Evolutionary conservation across 2,113 vertebrate genomes (phyloP), one percentile per base, ranked within the genome.

Genomic region (Alectura lathami): DNA sequence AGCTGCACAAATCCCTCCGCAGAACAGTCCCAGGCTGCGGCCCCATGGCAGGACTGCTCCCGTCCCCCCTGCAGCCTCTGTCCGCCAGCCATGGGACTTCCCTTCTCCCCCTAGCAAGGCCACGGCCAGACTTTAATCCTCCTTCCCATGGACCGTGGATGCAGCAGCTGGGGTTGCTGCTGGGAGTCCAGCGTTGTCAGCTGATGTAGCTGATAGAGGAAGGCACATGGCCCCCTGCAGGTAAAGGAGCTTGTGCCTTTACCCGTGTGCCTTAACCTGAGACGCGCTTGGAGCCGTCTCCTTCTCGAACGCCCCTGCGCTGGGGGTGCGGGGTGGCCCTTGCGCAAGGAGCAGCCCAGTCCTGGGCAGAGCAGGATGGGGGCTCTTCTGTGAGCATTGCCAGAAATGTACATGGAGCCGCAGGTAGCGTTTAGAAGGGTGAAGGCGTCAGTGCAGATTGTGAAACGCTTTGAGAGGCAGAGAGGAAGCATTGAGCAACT

Each of bases 401-500:
- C 91, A 82, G 84, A 86, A 69, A n/a, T 50, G 40, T 30, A 40
- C 21, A 20, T 3, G 43, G 82, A 85, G 48, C 84, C n/a, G 22
- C 43, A 84, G 81, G 81, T 89, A 74, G 32, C 70, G 70, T 74
- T 69, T 23, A 21, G 30, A 34, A 45, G 45, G 43, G 45, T 17
- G 17, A 36, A 64, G 42, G 73, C 8, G n/a, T 74, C 68, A 74
- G 36, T 83, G 50, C 77, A 26, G 68, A 32, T 93, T 96, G 75
- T 83, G 90, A 86, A 96, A 95, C 24, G 7, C 63, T 47, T 53
- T 9, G 73, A 57, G 70, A 69, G 45, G 66, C 43, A 72, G 67
- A 68, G 81, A 89, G 78, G 85, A 91, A 80, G 72, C 17, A 4
- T 54, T 91, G 82, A 88, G 93, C 83, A 94, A 88, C 30, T 38